These are phyloP conservation scores for Drosophila pruinosa DNA, from an alignment of 1,140 invertebrate genomes.

Conservation along the genomic window DNA sequence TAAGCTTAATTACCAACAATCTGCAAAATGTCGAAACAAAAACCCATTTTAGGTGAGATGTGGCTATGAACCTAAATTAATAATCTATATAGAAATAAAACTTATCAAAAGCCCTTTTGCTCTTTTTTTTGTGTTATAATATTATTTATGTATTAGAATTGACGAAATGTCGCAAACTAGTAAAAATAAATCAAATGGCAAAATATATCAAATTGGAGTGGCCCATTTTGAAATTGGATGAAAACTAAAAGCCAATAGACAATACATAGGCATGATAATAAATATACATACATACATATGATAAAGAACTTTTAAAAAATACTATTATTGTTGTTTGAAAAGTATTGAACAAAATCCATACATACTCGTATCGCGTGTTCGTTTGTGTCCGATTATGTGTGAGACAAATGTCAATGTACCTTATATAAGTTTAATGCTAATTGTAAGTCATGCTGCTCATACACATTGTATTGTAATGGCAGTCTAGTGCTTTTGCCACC, in stretches of 20 bases:
- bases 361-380: constrained; percentile 27
- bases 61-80: constrained; percentile 8
- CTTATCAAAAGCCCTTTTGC: constrained; percentile 21
- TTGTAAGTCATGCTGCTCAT: constrained; percentile 80
- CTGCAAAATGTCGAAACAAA: constrained; percentile 20
- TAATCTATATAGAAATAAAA: constrained; percentile 23
- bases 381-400: constrained; percentile 61
- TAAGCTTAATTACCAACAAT: constrained; percentile 18
- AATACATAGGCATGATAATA: constrained; percentile 34
- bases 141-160: constrained; percentile 2
- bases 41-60: constrained; percentile 1
- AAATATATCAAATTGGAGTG: constrained; percentile 9
- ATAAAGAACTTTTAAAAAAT: constrained; percentile 31
- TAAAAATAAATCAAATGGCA: constrained; percentile 35
- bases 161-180: constrained; percentile 3
- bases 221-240: constrained; percentile 17
- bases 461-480: constrained; percentile 76
- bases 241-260: constrained; percentile 32
- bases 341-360: constrained; percentile 39
- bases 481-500: constrained; percentile 51
- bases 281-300: constrained; percentile 29
- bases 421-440: constrained; percentile 77
- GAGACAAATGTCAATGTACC: constrained; percentile 67
- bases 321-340: constrained; percentile 34
- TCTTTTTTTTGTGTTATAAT: constrained; percentile 17